Evolutionary conservation across 1,140 invertebrate species (phyloP).

Genomic region (Aphis craccivora): DNA sequence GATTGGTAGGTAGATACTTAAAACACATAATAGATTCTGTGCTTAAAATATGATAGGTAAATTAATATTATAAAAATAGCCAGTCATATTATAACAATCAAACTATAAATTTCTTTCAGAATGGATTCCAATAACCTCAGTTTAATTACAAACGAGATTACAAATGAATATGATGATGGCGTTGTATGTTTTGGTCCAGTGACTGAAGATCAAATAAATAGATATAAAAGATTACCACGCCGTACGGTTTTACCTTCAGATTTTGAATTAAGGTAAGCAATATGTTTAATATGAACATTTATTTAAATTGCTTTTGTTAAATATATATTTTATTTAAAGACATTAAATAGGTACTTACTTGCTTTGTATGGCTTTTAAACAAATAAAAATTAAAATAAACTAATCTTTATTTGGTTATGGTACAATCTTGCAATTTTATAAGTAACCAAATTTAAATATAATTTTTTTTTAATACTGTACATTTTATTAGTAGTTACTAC

Average conservation of each 20-base stretch:
- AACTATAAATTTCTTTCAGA: background rate
- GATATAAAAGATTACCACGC: background rate
- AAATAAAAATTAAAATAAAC: too few relatives aligned
- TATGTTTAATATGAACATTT: background rate
- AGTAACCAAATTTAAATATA: too few relatives aligned
- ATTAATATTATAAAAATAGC: background rate
- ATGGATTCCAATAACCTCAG: background rate
- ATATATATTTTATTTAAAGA: too few relatives aligned
- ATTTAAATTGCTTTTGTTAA: background rate
- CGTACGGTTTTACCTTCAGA: conserved; percentile 37
- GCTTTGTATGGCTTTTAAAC: too few relatives aligned
- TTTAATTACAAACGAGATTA: background rate
- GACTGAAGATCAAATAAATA: background rate
- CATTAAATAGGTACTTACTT: too few relatives aligned
- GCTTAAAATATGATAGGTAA: too few relatives aligned
- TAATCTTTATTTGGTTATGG: too few relatives aligned
- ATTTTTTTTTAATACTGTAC: too few relatives aligned
- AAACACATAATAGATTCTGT: too few relatives aligned
- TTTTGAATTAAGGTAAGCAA: conserved; percentile 17
- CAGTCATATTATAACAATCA: background rate
- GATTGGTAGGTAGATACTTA: too few relatives aligned
- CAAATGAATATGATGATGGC: background rate
- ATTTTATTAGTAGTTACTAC: too few relatives aligned
- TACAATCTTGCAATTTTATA: too few relatives aligned
- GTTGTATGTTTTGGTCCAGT: conserved; percentile 39